These are phyloP conservation scores for Leucophenga montana DNA, from an alignment of 2,888 invertebrate genomes.

Conservation along the genomic window DNA sequence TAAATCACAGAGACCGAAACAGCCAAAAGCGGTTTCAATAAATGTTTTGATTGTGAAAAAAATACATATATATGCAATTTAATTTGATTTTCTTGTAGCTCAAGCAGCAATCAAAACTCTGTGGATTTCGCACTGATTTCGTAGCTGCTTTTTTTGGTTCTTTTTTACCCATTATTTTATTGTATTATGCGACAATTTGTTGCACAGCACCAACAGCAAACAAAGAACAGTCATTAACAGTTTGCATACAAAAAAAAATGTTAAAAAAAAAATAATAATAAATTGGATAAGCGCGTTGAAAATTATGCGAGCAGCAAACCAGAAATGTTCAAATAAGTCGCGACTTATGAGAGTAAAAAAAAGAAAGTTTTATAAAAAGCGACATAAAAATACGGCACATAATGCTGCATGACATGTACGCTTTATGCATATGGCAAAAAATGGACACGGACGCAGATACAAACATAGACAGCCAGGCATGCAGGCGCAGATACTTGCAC, in stretches of 20 bases:
- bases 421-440: neutral
- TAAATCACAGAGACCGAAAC: neutral
- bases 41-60: neutral
- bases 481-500: neutral
- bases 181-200: slow-evolving; percentile 10
- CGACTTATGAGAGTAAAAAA: too few relatives aligned
- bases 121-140: neutral
- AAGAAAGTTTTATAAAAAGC: too few relatives aligned
- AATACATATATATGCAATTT: neutral
- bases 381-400: neutral
- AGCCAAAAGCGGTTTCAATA: neutral
- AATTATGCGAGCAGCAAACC: neutral
- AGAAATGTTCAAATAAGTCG: neutral
- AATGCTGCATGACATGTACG: neutral
- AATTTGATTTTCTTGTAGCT: neutral
- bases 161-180: neutral
- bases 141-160: neutral
- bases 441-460: neutral
- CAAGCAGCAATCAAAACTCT: neutral
- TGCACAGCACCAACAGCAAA: neutral
- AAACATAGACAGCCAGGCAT: neutral
- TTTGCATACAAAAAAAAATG: neutral
- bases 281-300: neutral
- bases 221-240: neutral
- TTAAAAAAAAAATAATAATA: neutral